Evolutionary conservation across 2,797 vertebrate genomes (phyloP), one percentile per base, ranked within the genome.

Genomic region (Sarcophilus harrisii): DNA sequence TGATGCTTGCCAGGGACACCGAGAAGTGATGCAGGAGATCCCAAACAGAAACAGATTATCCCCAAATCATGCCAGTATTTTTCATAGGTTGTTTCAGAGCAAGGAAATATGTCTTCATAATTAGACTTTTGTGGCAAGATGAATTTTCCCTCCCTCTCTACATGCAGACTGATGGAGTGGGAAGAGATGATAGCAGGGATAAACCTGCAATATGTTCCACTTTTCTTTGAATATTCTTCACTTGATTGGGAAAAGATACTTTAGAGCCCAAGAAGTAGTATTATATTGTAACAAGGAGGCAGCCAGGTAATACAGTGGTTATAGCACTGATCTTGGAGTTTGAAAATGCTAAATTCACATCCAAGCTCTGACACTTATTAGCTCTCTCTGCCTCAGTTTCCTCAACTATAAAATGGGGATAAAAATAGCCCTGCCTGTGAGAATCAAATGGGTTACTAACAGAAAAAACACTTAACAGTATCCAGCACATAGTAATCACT

Each of bases 181-280:
- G 57, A 49, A 52, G 90, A 57, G 57, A 21, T 66, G 91, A 89
- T 28, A 24, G 91, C 59, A 54, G 54, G 38, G 10, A 49, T 11
- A 92, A 96, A 38, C 45, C 11, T 30, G 45, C 30, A 90, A 12
- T 16, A 24, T 32, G 58, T 90, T 90, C 30, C 57, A 91, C 57
- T 16, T 57, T 94, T 0, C 0, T 59, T 93, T 96, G 58, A 73
- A 97, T 97, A 97, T 97, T 97, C 94, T 96, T 49, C 38, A 27
- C 30, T 87, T 45, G 38, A 45, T 49, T 24, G 24, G 21, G 24
- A 38, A 45, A 81, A 38, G 24, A 45, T 49, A 49, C 73, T 49
- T 87, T 27, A 49, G 27, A 49, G 13, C 27, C 38, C 38, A 49
- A 87, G 38, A 87, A 21, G 38, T 9, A 27, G 73, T 27, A 24